A percentile compares a stretch with the other conserved stretches of the same genome.
phyloP scores from a whole-genome alignment of 2,888 invertebrate species.

The Rhagophthalmus giganteus region DNA sequence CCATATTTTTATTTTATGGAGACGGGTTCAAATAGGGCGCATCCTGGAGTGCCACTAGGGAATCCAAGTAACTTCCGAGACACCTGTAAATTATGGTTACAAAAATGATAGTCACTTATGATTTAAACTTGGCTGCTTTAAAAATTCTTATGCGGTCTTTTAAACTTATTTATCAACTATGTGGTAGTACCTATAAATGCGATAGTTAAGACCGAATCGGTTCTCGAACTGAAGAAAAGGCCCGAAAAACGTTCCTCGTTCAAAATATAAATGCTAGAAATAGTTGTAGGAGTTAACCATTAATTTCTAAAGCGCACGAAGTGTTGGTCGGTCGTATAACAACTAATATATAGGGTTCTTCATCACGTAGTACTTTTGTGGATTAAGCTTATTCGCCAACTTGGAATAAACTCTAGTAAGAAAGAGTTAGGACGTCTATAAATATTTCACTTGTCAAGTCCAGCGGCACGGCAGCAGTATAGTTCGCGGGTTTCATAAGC shows the following conservation, averaged over 20 bases:
- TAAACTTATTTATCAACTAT: too few species aligned
- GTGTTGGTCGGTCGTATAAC: constrained; percentile 29
- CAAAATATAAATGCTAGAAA: too few species aligned
- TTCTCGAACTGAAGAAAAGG: too few species aligned
- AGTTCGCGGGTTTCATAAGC: constrained; percentile 30
- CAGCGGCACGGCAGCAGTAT: constrained; percentile 45
- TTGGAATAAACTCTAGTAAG: constrained; percentile 47
- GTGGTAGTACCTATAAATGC: too few species aligned
- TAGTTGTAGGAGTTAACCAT: too few species aligned
- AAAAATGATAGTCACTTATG: constrained; percentile 19
- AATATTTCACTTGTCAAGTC: constrained; percentile 50
- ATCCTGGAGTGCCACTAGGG: constrained; percentile 38
- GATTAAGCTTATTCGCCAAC: constrained; percentile 47
- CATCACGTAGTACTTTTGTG: constrained; percentile 50
- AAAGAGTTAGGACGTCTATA: constrained; percentile 47
- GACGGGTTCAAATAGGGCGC: constrained; percentile 41
- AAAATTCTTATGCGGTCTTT: not conserved
- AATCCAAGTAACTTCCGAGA: constrained; percentile 36
- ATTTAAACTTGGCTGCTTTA: constrained; percentile 8
- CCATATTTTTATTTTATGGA: constrained; percentile 45
- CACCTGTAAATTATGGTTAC: constrained; percentile 29
- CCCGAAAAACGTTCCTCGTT: too few species aligned
- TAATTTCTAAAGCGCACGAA: constrained; percentile 22
- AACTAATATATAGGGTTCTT: constrained; percentile 43
- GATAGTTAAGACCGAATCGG: too few species aligned